Base-by-base conservation (phyloP, 1,140 invertebrate genomes). In the Amphibalanus amphitrite region DNA sequence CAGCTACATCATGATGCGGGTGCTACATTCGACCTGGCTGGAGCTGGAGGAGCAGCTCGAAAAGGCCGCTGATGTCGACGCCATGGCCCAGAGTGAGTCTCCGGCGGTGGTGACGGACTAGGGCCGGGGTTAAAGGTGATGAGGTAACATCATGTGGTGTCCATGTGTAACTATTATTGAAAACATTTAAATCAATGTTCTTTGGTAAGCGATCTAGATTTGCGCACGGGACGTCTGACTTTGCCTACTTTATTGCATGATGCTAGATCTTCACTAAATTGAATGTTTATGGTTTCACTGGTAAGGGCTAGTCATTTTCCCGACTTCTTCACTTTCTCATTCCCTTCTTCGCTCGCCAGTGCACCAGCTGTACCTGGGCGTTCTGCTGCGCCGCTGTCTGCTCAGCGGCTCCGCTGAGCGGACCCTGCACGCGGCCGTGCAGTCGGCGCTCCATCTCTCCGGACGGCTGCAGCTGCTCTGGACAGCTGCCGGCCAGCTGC, bases 1-100 rank as follows among this genome's bases (percentile, higher is more conserved):
- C 28, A 67, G 65, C 28, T 87, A 87, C 74, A 79, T 87, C 40
- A 85, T 86, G 77, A 85, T 85, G 3, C 83, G 85, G 78, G 84
- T 86, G 69, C 78, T 87, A 26, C 83, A 84, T 72, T 82, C 81
- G 74, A 80, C 84, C 38, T 82, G 83, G 20, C 76, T 81, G 30
- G 77, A 82, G 72, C 79, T 85, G 28, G 80, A 83, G 40, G 78
- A 80, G 47, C 77, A 81, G 70, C 74, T 85, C 25, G 72, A 75
- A 29, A 74, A 79, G 69, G 82, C 83, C 29, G 76, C 78, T 23
- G 82, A 84, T 77, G 76, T 86, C 8, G 83, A 85, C 72, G 73
- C 76, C 0, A 80, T 82, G 67, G 76, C 82, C 30, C 78, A 77
- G 77, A 78, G 81, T 82, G 77, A 38, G 33, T 38, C 33, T 6